Conservation (phyloP, 30 jellyfish, hydroid and myxozoan species). For the Pelagia noctiluca region DNA sequence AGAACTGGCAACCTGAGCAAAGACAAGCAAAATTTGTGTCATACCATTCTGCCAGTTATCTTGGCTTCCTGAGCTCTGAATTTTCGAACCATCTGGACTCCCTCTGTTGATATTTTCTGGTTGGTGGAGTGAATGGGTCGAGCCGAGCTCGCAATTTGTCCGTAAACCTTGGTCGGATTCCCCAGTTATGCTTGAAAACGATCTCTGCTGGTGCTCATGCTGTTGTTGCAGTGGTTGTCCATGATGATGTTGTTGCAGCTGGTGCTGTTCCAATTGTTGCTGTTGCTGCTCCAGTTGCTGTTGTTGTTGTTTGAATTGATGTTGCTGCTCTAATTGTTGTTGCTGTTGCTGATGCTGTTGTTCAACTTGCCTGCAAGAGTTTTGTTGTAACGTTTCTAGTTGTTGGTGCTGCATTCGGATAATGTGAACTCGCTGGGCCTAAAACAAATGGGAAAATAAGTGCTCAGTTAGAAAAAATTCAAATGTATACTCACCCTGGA, state of each 20-base stretch:
- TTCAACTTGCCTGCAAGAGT: constrained; percentile 23
- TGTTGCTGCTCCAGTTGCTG: constrained; percentile 22
- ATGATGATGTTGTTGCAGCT: constrained; percentile 28
- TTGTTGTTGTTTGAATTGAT: constrained; percentile 18
- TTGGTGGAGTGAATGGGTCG: too few species aligned
- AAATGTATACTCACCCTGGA: too few species aligned
- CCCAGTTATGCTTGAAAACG: too few species aligned
- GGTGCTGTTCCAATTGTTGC: neutral
- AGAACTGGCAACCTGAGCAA: too few species aligned
- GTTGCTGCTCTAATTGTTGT: constrained; percentile 23
- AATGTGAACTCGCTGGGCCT: constrained; percentile 69
- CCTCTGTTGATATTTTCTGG: too few species aligned
- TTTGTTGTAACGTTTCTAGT: constrained; percentile 46
- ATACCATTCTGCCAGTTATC: too few species aligned
- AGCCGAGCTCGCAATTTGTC: too few species aligned
- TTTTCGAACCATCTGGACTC: too few species aligned
- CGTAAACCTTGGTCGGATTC: too few species aligned
- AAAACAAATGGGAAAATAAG: neutral
- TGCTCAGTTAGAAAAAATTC: neutral
- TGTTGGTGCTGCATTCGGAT: constrained; percentile 57
- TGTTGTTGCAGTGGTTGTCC: constrained; percentile 14
- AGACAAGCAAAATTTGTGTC: too few species aligned
- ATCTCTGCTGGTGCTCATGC: constrained; percentile 11
- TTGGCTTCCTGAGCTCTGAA: too few species aligned
- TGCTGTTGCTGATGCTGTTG: constrained; percentile 42